phyloP scores from a whole-genome alignment of 1,140 invertebrate species.

The Notospermus geniculatus region DNA sequence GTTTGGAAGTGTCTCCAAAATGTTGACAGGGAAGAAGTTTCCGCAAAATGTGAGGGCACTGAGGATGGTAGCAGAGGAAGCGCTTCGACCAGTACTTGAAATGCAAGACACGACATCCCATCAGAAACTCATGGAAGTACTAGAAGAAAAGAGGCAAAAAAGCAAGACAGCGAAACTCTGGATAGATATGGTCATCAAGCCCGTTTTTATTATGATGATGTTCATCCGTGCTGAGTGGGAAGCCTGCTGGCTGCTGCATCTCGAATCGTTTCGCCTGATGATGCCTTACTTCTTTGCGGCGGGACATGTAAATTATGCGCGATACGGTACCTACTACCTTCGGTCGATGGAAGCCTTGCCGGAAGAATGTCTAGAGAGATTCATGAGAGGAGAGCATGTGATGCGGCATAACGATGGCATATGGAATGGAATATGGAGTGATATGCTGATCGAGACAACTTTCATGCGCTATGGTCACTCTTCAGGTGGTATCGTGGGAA shows the following conservation, averaged over 20 bases:
- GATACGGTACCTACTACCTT: constrained; percentile 30
- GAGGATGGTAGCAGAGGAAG: constrained; percentile 24
- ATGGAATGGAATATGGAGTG: constrained; percentile 27
- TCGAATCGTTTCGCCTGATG: constrained; percentile 23
- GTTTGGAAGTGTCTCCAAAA: constrained; percentile 24
- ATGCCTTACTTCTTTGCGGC: constrained; percentile 34
- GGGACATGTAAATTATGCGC: constrained; percentile 31
- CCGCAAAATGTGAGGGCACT: constrained; percentile 28
- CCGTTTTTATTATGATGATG: constrained; percentile 30
- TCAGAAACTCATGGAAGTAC: not conserved
- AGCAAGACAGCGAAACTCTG: constrained; percentile 31
- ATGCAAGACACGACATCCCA: not conserved
- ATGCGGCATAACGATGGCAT: constrained; percentile 25
- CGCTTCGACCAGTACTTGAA: constrained; percentile 8
- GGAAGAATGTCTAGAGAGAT: constrained; percentile 7
- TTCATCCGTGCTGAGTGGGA: constrained; percentile 30
- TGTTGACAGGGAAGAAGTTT: constrained; percentile 28
- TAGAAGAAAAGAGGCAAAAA: constrained; percentile 2
- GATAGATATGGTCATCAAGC: constrained; percentile 29
- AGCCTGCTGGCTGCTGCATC: constrained; percentile 31
- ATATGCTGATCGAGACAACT: constrained; percentile 29
- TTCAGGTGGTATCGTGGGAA: constrained; percentile 19
- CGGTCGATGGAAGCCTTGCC: constrained; percentile 21
- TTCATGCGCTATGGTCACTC: constrained; percentile 31
- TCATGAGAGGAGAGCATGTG: constrained; percentile 25